Percentiles rank a stretch among this genome's conserved stretches.
phyloP scores from a whole-genome alignment of 2,888 invertebrate genomes.

The Horisme vitalbata region DNA sequence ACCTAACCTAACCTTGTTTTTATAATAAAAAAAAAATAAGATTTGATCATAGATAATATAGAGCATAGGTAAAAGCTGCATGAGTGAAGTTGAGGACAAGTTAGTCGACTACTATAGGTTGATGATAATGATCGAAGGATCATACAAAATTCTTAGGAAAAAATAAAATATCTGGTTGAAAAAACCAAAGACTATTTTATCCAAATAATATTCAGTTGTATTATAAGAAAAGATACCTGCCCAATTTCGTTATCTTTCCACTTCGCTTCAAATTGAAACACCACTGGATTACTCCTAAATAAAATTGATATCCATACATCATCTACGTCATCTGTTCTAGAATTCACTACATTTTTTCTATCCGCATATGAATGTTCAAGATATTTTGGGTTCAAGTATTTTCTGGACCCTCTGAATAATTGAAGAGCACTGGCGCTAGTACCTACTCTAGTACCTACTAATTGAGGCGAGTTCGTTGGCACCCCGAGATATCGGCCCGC shows the following conservation, averaged over 20 bases:
- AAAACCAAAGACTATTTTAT: slow-evolving; percentile 2
- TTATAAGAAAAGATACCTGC: slow-evolving; percentile 4
- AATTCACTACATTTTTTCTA: slow-evolving; percentile 43
- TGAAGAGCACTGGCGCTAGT: slow-evolving; percentile 55
- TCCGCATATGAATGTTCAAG: slow-evolving; percentile 63
- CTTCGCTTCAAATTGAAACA: slow-evolving; percentile 10
- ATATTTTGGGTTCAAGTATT: slow-evolving; percentile 57
- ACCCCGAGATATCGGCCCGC: slow-evolving; percentile 41
- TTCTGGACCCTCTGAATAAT: slow-evolving; percentile 62
- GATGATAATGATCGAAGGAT: too few relatives aligned
- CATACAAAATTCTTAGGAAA: too few relatives aligned
- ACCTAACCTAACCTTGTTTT: too few relatives aligned
- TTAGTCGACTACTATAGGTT: too few relatives aligned
- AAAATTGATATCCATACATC: slow-evolving; percentile 37
- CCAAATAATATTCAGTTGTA: slow-evolving; percentile 9
- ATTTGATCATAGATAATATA: too few relatives aligned
- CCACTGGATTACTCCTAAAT: slow-evolving; percentile 21
- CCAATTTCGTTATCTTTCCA: slow-evolving; percentile 7
- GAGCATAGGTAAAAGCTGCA: too few relatives aligned
- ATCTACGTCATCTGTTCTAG: slow-evolving; percentile 42
- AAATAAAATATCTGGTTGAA: not conserved
- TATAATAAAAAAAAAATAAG: too few relatives aligned
- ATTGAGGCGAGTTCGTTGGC: slow-evolving; percentile 59
- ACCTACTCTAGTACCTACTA: too few relatives aligned
- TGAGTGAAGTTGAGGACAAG: too few relatives aligned